These are phyloP conservation scores for Troilus luridus DNA, from an alignment of 2,888 invertebrate species.

Conservation along the genomic window DNA sequence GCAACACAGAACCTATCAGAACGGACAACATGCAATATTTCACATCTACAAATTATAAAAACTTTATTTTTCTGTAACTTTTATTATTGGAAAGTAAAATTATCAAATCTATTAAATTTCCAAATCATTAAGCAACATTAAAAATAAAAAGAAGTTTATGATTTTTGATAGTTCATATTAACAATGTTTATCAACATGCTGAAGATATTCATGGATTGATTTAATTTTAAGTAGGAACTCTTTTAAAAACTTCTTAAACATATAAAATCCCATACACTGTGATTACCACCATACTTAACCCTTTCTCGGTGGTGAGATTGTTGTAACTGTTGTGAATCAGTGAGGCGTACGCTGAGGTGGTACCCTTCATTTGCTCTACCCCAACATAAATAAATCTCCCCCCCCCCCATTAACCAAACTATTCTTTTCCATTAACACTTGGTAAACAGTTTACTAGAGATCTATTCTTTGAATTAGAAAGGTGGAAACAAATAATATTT, in stretches of 20 bases:
- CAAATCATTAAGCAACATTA: neutral
- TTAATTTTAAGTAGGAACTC: neutral
- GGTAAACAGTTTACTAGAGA: too few species aligned
- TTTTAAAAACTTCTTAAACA: neutral
- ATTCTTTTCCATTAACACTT: too few species aligned
- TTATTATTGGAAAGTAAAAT: neutral
- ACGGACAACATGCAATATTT: conserved; percentile 46
- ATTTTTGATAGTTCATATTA: neutral
- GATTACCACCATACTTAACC: too few species aligned
- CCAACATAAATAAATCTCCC: too few species aligned
- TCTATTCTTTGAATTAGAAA: too few species aligned
- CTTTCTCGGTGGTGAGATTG: too few species aligned
- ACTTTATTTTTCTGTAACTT: neutral
- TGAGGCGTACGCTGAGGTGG: too few species aligned
- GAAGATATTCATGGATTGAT: too few species aligned
- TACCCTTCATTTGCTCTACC: too few species aligned
- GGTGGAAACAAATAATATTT: too few species aligned
- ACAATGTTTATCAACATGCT: neutral
- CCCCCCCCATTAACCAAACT: too few species aligned
- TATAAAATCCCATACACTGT: neutral
- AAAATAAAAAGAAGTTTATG: neutral
- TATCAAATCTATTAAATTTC: neutral
- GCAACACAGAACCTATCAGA: conserved; percentile 61
- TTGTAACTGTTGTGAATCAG: too few species aligned
- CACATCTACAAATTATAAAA: neutral